phyloP scores from a whole-genome alignment of 2,113 vertebrate genomes.

The Falcunculus frontatus region DNA sequence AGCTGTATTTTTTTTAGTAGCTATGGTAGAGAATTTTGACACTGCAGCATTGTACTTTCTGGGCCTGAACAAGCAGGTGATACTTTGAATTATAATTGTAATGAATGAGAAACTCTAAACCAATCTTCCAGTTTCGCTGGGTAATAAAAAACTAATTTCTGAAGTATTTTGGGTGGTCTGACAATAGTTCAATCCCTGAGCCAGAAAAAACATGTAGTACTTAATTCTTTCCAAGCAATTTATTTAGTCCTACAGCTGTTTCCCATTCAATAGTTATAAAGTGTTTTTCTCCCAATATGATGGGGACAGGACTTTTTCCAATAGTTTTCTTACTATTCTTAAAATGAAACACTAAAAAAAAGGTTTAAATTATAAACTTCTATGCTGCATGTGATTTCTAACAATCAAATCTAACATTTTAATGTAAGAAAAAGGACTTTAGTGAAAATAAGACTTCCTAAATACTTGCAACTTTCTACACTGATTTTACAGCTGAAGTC shows the following conservation, averaged over 20 bases:
- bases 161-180: slow-evolving; percentile 6
- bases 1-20: neutral
- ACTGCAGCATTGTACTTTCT: neutral
- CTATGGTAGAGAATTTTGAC: neutral
- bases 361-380: neutral
- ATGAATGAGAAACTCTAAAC: neutral
- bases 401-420: neutral
- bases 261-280: neutral
- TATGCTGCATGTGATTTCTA: neutral
- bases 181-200: neutral
- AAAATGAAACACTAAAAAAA: neutral
- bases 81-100: neutral
- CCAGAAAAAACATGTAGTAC: neutral
- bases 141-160: slow-evolving; percentile 9
- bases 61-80: neutral
- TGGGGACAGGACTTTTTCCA: neutral
- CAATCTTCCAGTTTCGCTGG: neutral
- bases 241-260: neutral
- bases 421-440: neutral
- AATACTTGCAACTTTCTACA: neutral
- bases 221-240: neutral
- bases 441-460: neutral
- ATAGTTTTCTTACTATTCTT: neutral
- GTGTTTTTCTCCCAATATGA: neutral
- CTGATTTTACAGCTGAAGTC: neutral